Conservation (phyloP, 2,113 vertebrate genomes). For the Sinocyclocheilus grahami region DNA sequence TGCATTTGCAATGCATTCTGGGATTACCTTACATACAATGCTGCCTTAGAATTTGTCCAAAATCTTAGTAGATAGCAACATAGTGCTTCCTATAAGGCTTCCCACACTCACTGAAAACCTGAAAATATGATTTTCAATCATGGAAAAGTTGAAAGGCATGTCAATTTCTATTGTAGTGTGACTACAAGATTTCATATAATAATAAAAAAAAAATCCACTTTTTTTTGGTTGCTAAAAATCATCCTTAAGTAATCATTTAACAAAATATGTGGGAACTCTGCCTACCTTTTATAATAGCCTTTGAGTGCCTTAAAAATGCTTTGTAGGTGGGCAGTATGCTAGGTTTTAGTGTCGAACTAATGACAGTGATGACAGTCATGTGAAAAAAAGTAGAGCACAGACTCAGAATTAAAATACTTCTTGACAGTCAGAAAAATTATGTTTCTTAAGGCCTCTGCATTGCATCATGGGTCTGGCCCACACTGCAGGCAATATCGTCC, state of each 20-base stretch:
- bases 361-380: neutral
- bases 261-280: neutral
- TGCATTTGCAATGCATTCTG: neutral
- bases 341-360: neutral
- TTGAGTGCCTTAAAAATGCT: neutral
- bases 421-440: neutral
- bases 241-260: neutral
- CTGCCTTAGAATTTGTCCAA: neutral
- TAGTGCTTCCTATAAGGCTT: neutral
- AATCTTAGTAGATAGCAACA: neutral
- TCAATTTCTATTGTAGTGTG: neutral
- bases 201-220: neutral
- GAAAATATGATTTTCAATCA: neutral
- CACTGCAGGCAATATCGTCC: slow-evolving; percentile 25
- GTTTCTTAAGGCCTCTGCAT: neutral
- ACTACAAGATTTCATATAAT: neutral
- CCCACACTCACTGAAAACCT: neutral
- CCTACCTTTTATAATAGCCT: neutral
- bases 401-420: neutral
- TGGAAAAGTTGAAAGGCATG: neutral
- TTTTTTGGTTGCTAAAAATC: neutral
- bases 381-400: neutral
- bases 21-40: neutral
- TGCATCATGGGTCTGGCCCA: slow-evolving; percentile 25
- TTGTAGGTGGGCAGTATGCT: neutral